phyloP scores from a whole-genome alignment of 2,113 vertebrate genomes.

The Silurus meridionalis region DNA sequence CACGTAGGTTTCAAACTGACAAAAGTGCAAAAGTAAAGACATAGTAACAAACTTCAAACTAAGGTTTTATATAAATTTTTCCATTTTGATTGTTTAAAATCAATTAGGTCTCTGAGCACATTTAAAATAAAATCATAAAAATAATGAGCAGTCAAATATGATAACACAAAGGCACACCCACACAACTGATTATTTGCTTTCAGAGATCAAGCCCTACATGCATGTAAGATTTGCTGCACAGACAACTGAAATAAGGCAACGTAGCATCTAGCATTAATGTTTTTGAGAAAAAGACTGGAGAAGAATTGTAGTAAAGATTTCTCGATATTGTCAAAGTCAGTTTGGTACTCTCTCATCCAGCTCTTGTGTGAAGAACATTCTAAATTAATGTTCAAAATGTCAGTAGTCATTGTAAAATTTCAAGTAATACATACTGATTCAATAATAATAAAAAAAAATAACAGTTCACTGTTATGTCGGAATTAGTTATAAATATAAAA shows the following conservation, averaged over 20 bases:
- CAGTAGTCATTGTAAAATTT: slow-evolving; percentile 35
- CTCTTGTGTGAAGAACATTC: neutral
- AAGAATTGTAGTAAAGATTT: neutral
- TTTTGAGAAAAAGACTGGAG: neutral
- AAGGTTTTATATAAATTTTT: no score
- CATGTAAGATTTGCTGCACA: neutral
- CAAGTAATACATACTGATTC: slow-evolving; percentile 27
- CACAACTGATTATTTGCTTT: neutral
- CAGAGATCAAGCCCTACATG: neutral
- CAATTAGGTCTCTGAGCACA: neutral
- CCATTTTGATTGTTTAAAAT: neutral
- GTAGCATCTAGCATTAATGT: neutral
- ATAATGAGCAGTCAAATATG: neutral
- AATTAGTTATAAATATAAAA: slow-evolving; percentile 38
- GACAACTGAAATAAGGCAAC: neutral
- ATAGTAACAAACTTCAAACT: neutral
- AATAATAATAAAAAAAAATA: slow-evolving; percentile 3
- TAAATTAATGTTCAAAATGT: slow-evolving; percentile 8
- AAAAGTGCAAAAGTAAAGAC: neutral
- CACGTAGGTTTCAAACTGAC: neutral
- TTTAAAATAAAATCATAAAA: neutral
- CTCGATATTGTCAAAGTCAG: slow-evolving; percentile 1
- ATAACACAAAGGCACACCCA: neutral
- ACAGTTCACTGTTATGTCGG: neutral
- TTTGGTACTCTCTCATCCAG: slow-evolving; percentile 3